These are phyloP conservation scores for Dendrophyllia cribrosa DNA, from an alignment of 64 coral and sea anemone species.

Conservation along the genomic window DNA sequence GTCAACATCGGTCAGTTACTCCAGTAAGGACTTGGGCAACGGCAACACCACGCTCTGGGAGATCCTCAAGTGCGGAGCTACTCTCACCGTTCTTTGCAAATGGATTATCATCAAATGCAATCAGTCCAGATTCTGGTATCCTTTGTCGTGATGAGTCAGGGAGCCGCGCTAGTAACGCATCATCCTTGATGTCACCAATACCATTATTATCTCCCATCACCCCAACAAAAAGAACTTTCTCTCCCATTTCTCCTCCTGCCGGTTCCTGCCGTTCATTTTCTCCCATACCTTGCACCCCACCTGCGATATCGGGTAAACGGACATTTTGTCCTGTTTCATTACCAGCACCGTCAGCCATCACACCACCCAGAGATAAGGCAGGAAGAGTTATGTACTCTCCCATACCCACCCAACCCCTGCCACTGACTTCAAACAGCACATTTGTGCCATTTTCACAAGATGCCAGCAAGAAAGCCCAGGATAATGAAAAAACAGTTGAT, in stretches of 20 bases:
- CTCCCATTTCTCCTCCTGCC: slow-evolving; percentile 90
- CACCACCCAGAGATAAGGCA: slow-evolving; percentile 80
- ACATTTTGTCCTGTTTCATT: slow-evolving; percentile 64
- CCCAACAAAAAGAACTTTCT: slow-evolving; percentile 95
- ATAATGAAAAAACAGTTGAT: background rate
- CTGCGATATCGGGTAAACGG: slow-evolving; percentile 87
- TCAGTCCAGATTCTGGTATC: slow-evolving; percentile 96
- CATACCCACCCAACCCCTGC: slow-evolving; percentile 79
- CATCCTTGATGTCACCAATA: slow-evolving; percentile 80
- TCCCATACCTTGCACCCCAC: slow-evolving; percentile 84
- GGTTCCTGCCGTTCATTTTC: slow-evolving; percentile 64
- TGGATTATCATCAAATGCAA: slow-evolving; percentile 61
- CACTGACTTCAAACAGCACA: slow-evolving; percentile 83
- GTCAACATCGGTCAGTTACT: slow-evolving; percentile 46
- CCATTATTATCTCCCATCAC: slow-evolving; percentile 85
- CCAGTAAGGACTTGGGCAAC: slow-evolving; percentile 58
- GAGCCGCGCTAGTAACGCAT: slow-evolving; percentile 74
- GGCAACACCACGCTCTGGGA: slow-evolving; percentile 73
- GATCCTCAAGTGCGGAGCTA: slow-evolving; percentile 88
- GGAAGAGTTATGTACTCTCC: slow-evolving; percentile 83
- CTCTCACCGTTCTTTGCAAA: slow-evolving; percentile 72
- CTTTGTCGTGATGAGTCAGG: slow-evolving; percentile 74
- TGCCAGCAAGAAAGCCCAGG: slow-evolving; percentile 21
- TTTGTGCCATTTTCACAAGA: slow-evolving; percentile 89
- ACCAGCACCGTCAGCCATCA: slow-evolving; percentile 91